Evolutionary conservation across 2,113 vertebrate species (phyloP), one percentile per base, ranked within the genome.

Genomic region (Ameiurus melas): DNA sequence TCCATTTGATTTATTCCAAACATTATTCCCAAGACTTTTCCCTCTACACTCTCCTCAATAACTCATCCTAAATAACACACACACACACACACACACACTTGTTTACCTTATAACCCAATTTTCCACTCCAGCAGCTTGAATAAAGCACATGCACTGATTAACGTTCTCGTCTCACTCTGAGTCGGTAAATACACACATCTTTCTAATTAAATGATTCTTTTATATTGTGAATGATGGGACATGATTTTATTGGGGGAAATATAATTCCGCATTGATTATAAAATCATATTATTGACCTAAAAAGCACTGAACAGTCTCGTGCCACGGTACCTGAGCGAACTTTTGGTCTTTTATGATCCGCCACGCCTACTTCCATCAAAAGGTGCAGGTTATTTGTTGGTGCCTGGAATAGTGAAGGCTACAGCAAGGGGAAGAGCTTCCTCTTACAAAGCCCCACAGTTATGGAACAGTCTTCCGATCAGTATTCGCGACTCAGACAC

Each of bases 131-230:
- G 20, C 73, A 47, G 73, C 73, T 77, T 47, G 47, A 47, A 43
- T 77, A 53, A 79, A 79, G 77, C 77, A 16, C 47, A 17, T 53
- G 77, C 77, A 55, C 77, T 79, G 77, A 79, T 79, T 79, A 79
- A 79, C 13, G 1, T 16, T 53, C 77, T 79, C 1, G 7, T 53
- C 77, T 79, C 5, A 1, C 27, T 79, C 47, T 79, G 0, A 79
- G 43, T 79, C 2, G 53, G 77, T 53, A 53, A n/a, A 53, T 30
- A 53, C 25, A 79, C 22, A 47, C 10, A 43, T 75, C 71, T 43
- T 43, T 43, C 25, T 25, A 43, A 43, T 75, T 43, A 22, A 43
- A 12, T 22, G 43, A 25, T 75, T 43, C 22, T 43, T 22, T 36
- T 71, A 19, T 36, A 71, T 36, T 36, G 68, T 19, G 30, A 36